phyloP scores from a whole-genome alignment of 2,888 invertebrate genomes.

The Acanthoscelides obtectus region DNA sequence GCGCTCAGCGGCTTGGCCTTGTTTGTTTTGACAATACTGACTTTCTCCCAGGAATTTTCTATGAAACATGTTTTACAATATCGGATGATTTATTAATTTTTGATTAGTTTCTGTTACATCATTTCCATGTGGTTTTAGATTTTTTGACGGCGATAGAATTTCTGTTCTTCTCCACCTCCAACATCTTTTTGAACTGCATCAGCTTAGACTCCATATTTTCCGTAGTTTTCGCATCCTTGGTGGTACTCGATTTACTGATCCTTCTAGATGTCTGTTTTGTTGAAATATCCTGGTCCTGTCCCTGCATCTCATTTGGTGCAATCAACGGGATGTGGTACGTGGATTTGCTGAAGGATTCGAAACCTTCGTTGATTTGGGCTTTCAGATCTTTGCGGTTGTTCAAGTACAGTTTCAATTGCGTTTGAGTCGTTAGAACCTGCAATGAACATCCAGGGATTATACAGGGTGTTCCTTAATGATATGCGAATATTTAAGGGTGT shows the following conservation, averaged over 20 bases:
- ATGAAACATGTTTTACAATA: no score
- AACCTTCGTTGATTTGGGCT: slow-evolving; percentile 32
- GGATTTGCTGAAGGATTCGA: slow-evolving; percentile 36
- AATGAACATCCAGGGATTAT: not conserved
- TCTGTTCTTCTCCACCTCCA: not conserved
- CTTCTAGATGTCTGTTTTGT: not conserved
- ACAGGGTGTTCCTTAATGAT: not conserved
- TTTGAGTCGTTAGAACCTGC: slow-evolving; percentile 31
- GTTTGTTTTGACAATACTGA: no score
- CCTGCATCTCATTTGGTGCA: not conserved
- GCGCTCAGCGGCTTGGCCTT: no score
- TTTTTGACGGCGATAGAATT: not conserved
- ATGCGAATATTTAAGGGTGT: no score
- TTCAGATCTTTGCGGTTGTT: slow-evolving; percentile 31
- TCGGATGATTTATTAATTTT: not conserved
- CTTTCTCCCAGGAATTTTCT: no score
- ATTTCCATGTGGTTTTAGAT: not conserved
- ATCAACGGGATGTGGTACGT: slow-evolving; percentile 25
- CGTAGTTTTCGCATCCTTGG: not conserved
- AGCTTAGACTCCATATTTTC: not conserved
- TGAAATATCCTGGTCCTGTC: not conserved
- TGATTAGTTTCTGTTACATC: not conserved
- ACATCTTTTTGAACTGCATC: not conserved
- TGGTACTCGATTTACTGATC: not conserved
- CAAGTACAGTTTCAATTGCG: slow-evolving; percentile 32